Percentiles rank a stretch among this genome's conserved stretches.
Evolutionary conservation across 2,888 invertebrate species (phyloP).

Genomic region (Rotaria socialis): DNA sequence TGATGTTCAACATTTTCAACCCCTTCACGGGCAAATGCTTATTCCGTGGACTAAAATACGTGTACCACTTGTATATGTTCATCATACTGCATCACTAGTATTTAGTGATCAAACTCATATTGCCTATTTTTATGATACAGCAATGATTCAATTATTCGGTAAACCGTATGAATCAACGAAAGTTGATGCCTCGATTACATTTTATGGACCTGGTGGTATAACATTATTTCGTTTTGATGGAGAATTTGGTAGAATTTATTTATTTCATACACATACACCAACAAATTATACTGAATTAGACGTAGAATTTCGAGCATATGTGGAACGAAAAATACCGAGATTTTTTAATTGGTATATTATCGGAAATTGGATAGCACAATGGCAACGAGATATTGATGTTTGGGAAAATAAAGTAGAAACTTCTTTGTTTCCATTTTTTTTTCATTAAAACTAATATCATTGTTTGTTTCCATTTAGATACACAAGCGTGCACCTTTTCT

Average conservation of each 20-base stretch:
- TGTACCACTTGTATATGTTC: neutral
- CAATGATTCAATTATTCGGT: neutral
- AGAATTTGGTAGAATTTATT: neutral
- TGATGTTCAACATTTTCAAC: slow-evolving; percentile 16
- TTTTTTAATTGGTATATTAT: slow-evolving; percentile 8
- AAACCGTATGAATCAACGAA: neutral
- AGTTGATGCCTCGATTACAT: neutral
- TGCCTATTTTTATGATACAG: slow-evolving; percentile 6
- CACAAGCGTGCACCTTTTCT: slow-evolving; percentile 4
- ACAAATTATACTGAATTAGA: neutral
- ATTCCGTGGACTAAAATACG: neutral
- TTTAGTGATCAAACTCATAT: neutral
- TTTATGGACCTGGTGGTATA: slow-evolving; percentile 6
- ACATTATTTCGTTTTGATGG: neutral
- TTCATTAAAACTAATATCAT: neutral
- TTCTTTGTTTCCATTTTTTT: no score
- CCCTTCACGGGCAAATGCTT: neutral
- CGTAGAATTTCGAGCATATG: neutral
- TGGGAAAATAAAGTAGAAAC: slow-evolving; percentile 73
- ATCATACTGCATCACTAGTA: neutral
- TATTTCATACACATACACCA: slow-evolving; percentile 30
- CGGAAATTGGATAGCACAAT: slow-evolving; percentile 33
- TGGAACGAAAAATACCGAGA: neutral
- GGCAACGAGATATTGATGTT: slow-evolving; percentile 69
- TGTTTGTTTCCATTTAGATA: neutral